Conservation (phyloP, 2,113 vertebrate genomes). For the Tringa solitaria region DNA sequence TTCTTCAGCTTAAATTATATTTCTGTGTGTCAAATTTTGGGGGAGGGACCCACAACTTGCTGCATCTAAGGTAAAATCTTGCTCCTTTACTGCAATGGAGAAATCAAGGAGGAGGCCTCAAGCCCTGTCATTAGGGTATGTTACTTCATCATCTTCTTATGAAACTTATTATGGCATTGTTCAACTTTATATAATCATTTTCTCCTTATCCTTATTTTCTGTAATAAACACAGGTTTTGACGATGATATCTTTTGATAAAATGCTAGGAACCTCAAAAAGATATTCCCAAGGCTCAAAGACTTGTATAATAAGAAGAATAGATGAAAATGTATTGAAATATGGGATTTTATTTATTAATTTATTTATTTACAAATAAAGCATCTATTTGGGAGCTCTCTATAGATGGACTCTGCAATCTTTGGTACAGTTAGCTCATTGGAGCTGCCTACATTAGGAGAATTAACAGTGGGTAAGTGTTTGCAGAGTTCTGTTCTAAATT, state of each 20-base stretch:
- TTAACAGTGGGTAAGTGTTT: neutral
- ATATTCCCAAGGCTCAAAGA: neutral
- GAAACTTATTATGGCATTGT: neutral
- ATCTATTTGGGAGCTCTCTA: neutral
- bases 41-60: neutral
- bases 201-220: neutral
- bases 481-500: neutral
- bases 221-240: neutral
- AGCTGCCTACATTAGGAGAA: neutral
- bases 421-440: neutral
- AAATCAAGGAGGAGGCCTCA: neutral
- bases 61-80: neutral
- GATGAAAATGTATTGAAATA: neutral
- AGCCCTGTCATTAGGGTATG: accelerated
- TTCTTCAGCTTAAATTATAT: neutral
- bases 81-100: neutral
- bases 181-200: neutral
- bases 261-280: neutral
- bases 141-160: neutral
- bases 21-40: neutral
- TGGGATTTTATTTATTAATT: neutral
- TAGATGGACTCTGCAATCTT: neutral
- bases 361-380: neutral
- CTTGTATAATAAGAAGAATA: neutral
- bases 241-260: neutral